phyloP scores from a whole-genome alignment of 2,797 vertebrate species.

The Hylomyscus alleni region DNA sequence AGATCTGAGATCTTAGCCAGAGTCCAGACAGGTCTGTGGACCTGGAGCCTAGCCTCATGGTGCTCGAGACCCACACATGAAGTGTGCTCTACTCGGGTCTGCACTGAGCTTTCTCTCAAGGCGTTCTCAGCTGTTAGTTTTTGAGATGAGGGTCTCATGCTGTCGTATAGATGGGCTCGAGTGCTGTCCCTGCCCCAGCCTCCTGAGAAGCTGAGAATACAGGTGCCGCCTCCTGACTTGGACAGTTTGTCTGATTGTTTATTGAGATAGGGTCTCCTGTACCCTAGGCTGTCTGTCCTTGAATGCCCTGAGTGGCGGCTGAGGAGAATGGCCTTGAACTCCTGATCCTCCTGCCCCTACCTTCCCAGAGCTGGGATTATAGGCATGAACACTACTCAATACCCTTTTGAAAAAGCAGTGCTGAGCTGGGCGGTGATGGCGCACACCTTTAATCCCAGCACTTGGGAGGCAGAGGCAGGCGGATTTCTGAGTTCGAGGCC shows the following conservation, averaged over 20 bases:
- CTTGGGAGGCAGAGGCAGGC: too few species aligned
- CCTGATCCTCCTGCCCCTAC: background rate
- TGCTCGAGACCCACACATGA: background rate
- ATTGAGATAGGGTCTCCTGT: background rate
- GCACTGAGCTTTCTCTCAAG: too few species aligned
- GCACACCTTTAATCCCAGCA: too few species aligned
- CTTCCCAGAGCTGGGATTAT: background rate
- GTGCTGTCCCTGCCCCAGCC: background rate
- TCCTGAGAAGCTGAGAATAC: background rate
- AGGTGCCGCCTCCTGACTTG: too few species aligned
- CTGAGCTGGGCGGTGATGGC: background rate
- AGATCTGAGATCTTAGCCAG: background rate
- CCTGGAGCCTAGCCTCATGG: background rate
- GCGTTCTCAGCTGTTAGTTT: background rate
- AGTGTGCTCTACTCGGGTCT: background rate
- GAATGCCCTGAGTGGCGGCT: background rate
- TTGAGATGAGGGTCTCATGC: background rate
- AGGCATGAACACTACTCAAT: background rate
- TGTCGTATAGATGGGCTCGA: background rate
- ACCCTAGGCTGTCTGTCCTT: background rate
- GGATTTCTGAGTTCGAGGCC: too few species aligned
- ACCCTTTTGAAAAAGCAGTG: background rate
- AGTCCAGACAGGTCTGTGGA: background rate
- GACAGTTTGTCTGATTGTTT: background rate
- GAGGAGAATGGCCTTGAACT: background rate